Evolutionary conservation across 2,888 invertebrate species (phyloP).

Genomic region (Ormyrus thymus): DNA sequence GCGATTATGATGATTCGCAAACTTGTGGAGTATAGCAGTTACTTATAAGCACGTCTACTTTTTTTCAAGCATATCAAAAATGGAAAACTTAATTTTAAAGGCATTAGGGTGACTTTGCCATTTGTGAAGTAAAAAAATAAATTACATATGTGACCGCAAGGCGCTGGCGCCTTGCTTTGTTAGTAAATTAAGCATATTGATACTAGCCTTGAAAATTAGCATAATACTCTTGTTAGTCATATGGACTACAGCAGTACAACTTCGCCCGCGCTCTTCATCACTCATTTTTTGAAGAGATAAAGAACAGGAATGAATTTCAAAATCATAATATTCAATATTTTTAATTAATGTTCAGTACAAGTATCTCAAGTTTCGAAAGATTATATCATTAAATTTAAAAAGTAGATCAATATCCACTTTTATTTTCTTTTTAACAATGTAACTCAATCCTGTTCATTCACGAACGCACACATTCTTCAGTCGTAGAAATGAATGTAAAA

Average conservation of each 20-base stretch:
- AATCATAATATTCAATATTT: slow-evolving; percentile 13
- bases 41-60: slow-evolving; percentile 21
- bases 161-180: slow-evolving; percentile 61
- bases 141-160: slow-evolving; percentile 54
- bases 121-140: slow-evolving; percentile 41
- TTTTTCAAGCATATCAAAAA: slow-evolving; percentile 21
- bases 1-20: slow-evolving; percentile 21
- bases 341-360: slow-evolving; percentile 3
- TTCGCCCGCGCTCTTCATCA: slow-evolving; percentile 50
- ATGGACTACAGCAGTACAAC: slow-evolving; percentile 54
- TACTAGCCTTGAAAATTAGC: slow-evolving; percentile 58
- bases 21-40: slow-evolving; percentile 13
- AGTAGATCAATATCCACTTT: too few species aligned
- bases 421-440: neutral
- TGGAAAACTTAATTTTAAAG: slow-evolving; percentile 31
- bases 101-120: slow-evolving; percentile 55
- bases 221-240: slow-evolving; percentile 51
- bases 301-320: slow-evolving; percentile 58
- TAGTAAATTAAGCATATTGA: slow-evolving; percentile 60
- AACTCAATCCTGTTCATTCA: slow-evolving; percentile 56
- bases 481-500: slow-evolving; percentile 47
- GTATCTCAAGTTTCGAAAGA: slow-evolving; percentile 30
- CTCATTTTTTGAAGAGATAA: slow-evolving; percentile 46
- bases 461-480: slow-evolving; percentile 49
- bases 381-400: too few species aligned